Base-by-base conservation (phyloP, 2,888 invertebrate species). In the Plemyria rubiginata region DNA sequence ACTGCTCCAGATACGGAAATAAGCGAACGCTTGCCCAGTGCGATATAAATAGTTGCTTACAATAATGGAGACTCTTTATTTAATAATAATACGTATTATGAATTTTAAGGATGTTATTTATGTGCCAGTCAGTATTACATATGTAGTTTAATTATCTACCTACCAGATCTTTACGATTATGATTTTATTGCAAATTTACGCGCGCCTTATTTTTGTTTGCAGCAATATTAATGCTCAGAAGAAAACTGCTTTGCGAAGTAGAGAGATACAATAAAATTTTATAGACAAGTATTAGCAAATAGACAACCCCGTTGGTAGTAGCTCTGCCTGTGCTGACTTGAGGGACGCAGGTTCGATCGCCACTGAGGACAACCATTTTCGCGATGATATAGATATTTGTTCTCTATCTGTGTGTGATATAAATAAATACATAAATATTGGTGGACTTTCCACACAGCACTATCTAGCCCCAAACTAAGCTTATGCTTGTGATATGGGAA, bases 1-100 rank as follows among this genome's bases (percentile, higher is more conserved):
- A 68, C 71, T 82, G 80, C 82, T 84, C 81, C 73, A 85, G 76
- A 85, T 83, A 75, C 54, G 60, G 61, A 79, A 78, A 78, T 82
- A 77, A 80, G 72, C 70, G 68, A 68, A 70, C 72, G 72, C 78
- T 79, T 71, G 49, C 32, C 29, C 32, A 22, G 46, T 46, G 22
- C 15, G 15, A 15, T 43, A 43, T 43, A 2, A 13, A 15, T 38
- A 38, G 0, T 11, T 38, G 11, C 11, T 8, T 38, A 38, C 11
- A 38, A 38, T 38, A 38, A 8, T 22, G 22, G 22, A 11, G 3
- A 38, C 3, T 6, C 9, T 9, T 9, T 45, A 16, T 45, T 45
- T 3, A n/a, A n/a, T 45, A 11, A 45, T 11, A 45, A 45, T 11
- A 8, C 43, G 16, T n/a, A 41, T 8, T 43, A 45, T 11, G 11